Evolutionary conservation across 2,113 vertebrate species (phyloP).

Genomic region (Erythrolamprus reginae): DNA sequence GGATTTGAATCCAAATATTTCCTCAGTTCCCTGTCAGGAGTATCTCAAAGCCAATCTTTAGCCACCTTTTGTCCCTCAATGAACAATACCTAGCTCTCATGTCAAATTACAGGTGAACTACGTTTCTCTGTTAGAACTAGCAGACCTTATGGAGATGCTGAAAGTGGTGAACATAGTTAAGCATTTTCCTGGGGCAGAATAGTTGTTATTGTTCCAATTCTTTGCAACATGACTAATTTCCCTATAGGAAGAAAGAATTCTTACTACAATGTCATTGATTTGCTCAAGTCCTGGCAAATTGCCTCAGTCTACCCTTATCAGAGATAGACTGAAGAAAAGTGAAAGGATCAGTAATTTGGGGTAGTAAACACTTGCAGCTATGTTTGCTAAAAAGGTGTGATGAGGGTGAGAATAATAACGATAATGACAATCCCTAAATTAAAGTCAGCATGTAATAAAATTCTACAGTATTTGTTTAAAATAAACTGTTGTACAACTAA

Average conservation of each 20-base stretch:
- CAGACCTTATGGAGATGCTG: background rate
- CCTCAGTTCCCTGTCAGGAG: background rate
- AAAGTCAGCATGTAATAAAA: background rate
- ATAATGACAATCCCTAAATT: background rate
- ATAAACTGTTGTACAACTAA: background rate
- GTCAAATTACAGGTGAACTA: background rate
- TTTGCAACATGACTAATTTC: background rate
- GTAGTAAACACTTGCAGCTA: background rate
- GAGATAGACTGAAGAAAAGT: background rate
- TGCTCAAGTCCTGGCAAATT: background rate
- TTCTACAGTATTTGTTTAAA: background rate
- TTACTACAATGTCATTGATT: background rate
- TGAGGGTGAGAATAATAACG: background rate
- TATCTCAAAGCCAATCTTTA: background rate
- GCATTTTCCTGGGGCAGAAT: background rate
- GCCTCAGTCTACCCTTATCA: background rate
- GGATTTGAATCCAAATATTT: background rate
- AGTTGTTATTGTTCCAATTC: background rate
- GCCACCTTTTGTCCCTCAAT: background rate
- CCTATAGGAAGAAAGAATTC: background rate
- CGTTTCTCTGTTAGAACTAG: no score
- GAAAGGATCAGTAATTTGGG: background rate
- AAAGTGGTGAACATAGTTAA: background rate
- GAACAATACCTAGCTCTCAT: background rate
- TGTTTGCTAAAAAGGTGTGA: constrained; percentile 8